phyloP scores from a whole-genome alignment of 2,888 invertebrate genomes.

The Patella depressa region DNA sequence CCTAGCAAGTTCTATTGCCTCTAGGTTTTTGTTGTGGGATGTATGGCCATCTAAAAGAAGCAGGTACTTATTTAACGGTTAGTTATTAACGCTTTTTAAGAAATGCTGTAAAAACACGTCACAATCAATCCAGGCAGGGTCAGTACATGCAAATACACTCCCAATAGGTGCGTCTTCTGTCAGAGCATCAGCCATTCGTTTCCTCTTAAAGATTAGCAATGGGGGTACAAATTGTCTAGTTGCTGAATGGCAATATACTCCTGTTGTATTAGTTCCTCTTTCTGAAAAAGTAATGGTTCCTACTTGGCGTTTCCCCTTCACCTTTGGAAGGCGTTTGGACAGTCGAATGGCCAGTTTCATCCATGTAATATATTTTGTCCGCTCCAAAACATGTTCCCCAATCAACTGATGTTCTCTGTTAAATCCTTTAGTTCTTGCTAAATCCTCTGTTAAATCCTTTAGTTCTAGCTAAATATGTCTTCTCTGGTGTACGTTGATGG shows the following conservation, averaged over 20 bases:
- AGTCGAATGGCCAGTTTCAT: slow-evolving; percentile 38
- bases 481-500: too few species aligned
- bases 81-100: not conserved
- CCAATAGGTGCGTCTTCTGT: not conserved
- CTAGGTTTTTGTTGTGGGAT: not conserved
- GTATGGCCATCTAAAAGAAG: not conserved
- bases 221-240: slow-evolving; percentile 31
- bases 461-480: too few species aligned
- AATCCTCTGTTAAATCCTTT: too few species aligned
- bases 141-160: not conserved
- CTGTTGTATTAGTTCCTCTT: slow-evolving; percentile 23
- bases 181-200: not conserved
- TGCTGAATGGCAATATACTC: slow-evolving; percentile 11
- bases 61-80: not conserved
- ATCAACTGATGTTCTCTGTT: too few species aligned
- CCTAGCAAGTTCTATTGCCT: not conserved
- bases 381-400: too few species aligned
- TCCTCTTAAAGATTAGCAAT: slow-evolving; percentile 32
- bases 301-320: slow-evolving; percentile 31
- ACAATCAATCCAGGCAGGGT: not conserved
- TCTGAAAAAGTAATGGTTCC: slow-evolving; percentile 34
- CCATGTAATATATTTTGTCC: slow-evolving; percentile 33
- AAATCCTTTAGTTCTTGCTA: too few species aligned
- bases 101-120: not conserved
- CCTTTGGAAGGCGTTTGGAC: slow-evolving; percentile 33